Evolutionary conservation across 1,140 invertebrate genomes (phyloP).

Genomic region (Aphaenogaster ashmeadi): DNA sequence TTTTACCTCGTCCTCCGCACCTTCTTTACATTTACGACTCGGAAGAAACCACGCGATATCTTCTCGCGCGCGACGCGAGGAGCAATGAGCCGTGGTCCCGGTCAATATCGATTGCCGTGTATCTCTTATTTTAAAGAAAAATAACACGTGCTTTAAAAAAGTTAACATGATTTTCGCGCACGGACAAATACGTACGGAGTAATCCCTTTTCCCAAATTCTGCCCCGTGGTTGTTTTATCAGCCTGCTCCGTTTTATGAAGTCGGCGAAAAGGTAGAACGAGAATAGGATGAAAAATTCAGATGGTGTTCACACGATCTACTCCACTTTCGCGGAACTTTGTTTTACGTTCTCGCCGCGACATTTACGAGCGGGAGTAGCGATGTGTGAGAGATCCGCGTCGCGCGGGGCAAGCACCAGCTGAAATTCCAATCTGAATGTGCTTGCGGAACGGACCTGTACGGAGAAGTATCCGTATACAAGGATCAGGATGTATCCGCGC

Average conservation of each 20-base stretch:
- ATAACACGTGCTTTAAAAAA: not conserved
- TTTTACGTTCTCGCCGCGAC: constrained; percentile 62
- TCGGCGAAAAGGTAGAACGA: not conserved
- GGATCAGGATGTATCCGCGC: constrained; percentile 3
- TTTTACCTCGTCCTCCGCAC: not conserved
- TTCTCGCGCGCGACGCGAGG: not conserved
- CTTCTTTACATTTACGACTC: constrained; percentile 25
- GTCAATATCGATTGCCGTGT: not conserved
- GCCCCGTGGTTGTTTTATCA: constrained; percentile 30
- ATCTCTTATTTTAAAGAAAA: not conserved
- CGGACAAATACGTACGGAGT: not conserved
- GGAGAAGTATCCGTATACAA: not conserved
- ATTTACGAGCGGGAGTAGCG: constrained; percentile 50
- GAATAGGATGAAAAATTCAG: constrained; percentile 57
- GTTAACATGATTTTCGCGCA: not conserved
- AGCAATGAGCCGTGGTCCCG: not conserved
- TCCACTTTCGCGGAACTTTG: constrained; percentile 37
- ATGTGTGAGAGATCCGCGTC: constrained; percentile 14
- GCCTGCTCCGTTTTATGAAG: constrained; percentile 41
- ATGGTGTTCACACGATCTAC: constrained; percentile 25
- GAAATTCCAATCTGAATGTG: constrained; percentile 71
- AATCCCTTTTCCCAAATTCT: constrained; percentile 10
- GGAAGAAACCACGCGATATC: not conserved
- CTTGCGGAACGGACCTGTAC: not conserved
- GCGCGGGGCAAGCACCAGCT: constrained; percentile 22